Base-by-base conservation (phyloP, 2,113 vertebrate species). In the Neofelis nebulosa region DNA sequence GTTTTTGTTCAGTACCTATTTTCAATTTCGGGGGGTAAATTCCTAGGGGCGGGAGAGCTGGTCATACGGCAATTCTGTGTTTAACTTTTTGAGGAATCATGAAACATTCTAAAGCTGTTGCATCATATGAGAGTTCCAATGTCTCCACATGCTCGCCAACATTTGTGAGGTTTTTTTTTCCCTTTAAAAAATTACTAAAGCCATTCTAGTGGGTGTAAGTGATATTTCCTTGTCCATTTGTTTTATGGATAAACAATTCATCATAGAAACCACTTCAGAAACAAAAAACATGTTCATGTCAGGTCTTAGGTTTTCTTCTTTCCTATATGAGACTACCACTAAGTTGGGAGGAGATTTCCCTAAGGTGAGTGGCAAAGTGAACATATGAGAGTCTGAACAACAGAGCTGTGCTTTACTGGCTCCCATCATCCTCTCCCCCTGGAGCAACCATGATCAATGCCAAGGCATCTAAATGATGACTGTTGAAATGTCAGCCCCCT, bases 241-340 rank as follows among this genome's bases (percentile, higher is more conserved):
- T 90, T 76, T 81, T n/a, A 48, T 36, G 15, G 61, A 74, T 95
- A 95, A 85, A 41, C 63, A 95, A 71, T 33, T 33, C 41, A 65
- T 81, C 63, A 61, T 9, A 38, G 48, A 87, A 97, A 83, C 16
- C 6, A 92, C 57, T 87, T 91, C 12, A 82, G 33, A 97, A 88
- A 55, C 29, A 57, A 55, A 91, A 61, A 66, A 12, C 23, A 93
- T 66, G 61, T 3, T 94, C 14, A 61, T 7, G 1, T 52, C 41
- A 81, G 33, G 25, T 68, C n/a, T 90, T 80, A 48, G 45, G 23
- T 95, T 94, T 87, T 96, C 78, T 96, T 81, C 38, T 63, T 96
- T 98, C 57, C 15, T 82, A 68, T 65, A 33, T 57, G 61, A 92
- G n/a, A 10, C 12, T 52, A 80, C 52, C 74, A 91, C 15, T 36